These are phyloP conservation scores for Brachycybe producta DNA, from an alignment of 2,888 invertebrate genomes.

Conservation along the genomic window DNA sequence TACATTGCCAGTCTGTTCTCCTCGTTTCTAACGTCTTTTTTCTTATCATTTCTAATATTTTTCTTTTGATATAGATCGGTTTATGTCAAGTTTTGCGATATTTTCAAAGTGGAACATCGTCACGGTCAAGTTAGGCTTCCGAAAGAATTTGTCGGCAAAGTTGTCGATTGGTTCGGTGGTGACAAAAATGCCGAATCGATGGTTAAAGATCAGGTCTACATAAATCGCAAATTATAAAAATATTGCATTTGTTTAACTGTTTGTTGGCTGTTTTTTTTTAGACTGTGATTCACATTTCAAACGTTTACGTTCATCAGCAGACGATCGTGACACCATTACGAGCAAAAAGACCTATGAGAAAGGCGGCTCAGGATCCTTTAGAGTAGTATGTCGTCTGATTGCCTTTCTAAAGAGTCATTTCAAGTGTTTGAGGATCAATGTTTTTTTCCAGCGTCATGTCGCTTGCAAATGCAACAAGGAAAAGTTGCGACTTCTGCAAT, in stretches of 20 bases:
- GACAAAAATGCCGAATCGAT: background rate
- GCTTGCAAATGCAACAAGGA: slow-evolving; percentile 25
- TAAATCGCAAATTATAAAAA: background rate
- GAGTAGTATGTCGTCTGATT: background rate
- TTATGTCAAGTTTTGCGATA: slow-evolving; percentile 4
- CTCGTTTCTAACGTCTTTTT: background rate
- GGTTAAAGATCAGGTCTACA: slow-evolving; percentile 10
- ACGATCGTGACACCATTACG: slow-evolving; percentile 16
- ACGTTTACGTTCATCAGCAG: slow-evolving; percentile 13
- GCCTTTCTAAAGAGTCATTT: background rate
- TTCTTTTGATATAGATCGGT: slow-evolving; percentile 1
- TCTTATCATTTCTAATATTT: background rate
- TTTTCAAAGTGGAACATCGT: slow-evolving; percentile 12
- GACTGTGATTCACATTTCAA: slow-evolving; percentile 17
- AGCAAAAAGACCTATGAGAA: slow-evolving; percentile 16
- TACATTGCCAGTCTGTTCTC: slow-evolving; percentile 2
- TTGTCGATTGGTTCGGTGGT: slow-evolving; percentile 13
- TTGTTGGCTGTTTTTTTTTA: slow-evolving; percentile 2
- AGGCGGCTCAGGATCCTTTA: slow-evolving; percentile 3
- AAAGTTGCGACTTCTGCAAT: slow-evolving; percentile 34
- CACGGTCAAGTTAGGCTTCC: slow-evolving; percentile 15
- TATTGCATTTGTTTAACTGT: background rate
- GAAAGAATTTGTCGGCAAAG: slow-evolving; percentile 2
- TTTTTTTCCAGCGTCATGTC: slow-evolving; percentile 24
- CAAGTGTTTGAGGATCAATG: background rate